These are phyloP conservation scores for Setophaga petechia DNA, from an alignment of 2,113 vertebrate species.

Conservation along the genomic window DNA sequence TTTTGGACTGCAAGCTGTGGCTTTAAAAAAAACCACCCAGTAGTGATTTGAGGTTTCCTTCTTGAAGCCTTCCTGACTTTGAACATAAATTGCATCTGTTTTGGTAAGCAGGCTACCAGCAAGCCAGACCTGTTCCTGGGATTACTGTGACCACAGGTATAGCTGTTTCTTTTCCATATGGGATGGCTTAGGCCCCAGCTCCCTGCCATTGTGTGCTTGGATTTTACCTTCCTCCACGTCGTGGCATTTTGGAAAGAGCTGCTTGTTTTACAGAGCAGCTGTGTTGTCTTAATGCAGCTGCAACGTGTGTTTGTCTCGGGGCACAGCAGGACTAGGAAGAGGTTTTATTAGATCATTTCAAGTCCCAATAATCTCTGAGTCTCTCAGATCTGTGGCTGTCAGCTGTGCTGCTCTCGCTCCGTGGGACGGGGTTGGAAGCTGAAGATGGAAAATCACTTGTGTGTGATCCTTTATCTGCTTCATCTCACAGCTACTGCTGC, in stretches of 20 bases:
- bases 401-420: background rate
- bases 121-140: background rate
- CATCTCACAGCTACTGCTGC: background rate
- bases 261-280: background rate
- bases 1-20: background rate
- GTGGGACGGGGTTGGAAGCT: background rate
- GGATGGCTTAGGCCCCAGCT: background rate
- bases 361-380: background rate
- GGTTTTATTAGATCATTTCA: conserved; percentile 42
- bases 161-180: background rate
- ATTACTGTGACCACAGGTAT: background rate
- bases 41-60: conserved; percentile 1
- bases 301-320: conserved; percentile 26
- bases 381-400: background rate
- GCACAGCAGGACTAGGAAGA: conserved; percentile 8
- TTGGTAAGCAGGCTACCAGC: background rate
- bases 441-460: background rate
- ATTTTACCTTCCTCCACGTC: background rate
- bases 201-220: background rate
- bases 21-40: background rate
- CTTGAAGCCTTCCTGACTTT: background rate
- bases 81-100: background rate
- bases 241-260: background rate
- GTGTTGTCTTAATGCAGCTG: conserved; percentile 4
- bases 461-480: background rate